A percentile compares a stretch with the other conserved stretches of the same genome.
Conservation (phyloP, 2,797 vertebrate genomes). For the Muscicapa comitata region DNA sequence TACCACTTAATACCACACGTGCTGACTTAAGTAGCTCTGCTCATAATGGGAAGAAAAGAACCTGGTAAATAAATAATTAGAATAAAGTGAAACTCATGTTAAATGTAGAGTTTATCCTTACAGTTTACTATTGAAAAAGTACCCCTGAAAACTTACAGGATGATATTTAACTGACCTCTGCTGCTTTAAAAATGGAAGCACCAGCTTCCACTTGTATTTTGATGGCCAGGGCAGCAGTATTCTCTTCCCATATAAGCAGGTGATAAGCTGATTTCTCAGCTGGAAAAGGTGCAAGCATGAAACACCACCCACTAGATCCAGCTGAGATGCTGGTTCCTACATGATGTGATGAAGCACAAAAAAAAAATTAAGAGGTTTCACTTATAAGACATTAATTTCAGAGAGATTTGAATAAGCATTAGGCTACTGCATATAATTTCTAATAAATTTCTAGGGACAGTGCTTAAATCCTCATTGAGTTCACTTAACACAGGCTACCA, state of each 20-base stretch:
- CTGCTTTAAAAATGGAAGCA: background rate
- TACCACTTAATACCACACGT: accelerated
- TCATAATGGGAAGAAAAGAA: background rate
- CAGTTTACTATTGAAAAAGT: background rate
- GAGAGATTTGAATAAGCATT: background rate
- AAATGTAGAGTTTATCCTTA: background rate
- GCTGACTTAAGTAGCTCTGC: background rate
- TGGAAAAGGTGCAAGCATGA: background rate
- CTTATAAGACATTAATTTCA: background rate
- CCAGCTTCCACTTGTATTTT: background rate
- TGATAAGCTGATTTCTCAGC: background rate
- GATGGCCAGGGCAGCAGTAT: background rate
- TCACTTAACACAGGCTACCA: background rate
- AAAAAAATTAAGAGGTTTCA: background rate
- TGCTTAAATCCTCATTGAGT: background rate
- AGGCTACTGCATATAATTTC: background rate
- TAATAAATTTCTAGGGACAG: background rate
- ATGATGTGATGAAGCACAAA: background rate
- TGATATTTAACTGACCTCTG: background rate
- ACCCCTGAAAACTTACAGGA: background rate
- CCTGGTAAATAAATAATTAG: background rate
- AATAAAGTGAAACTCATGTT: background rate
- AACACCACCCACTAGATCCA: background rate
- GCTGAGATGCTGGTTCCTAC: background rate
- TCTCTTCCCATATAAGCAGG: background rate